Evolutionary conservation across 2,888 invertebrate genomes (phyloP), one percentile per base, ranked within the genome.

Genomic region (Notocelia uddmanniana): DNA sequence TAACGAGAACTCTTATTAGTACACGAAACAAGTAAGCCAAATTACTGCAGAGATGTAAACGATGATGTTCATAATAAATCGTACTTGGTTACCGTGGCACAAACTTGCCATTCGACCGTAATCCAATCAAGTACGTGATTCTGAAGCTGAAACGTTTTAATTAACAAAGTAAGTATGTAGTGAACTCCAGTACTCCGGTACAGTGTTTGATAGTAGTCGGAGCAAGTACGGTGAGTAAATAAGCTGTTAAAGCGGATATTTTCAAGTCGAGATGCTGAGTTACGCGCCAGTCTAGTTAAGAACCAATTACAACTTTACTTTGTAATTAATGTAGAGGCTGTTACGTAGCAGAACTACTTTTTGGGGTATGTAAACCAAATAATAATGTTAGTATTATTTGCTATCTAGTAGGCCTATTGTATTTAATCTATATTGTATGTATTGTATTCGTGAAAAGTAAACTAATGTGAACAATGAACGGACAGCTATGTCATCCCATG

Each of bases 251-350:
- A 45, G 55, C n/a, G 37, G 66, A 67, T 72, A 72, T 67, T 72
- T 67, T 55, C 67, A 71, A 67, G 60, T 72, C 48, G 26, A 45
- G 67, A 67, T 48, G 54, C 67, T n/a, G 55, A 67, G 59, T 21
- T 34, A 26, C 19, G 2, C 62, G 69, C 48, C 48, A 31, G 58
- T 19, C 59, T 67, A 60, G 71, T 67, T 72, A 34, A 23, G 54
- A 67, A 67, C 54, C 71, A 72, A 72, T 67, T 60, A 67, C 18
- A 54, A 72, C 37, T 59, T 68, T 23, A 57, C 50, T 50, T 68
- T 58, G 55, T 58, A 62, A n/a, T n/a, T 62, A 60, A 62, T 34
- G 21, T 31, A 19, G 6, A 52, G 18, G 37, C 34, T 57, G 31
- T 31, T 37, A 37, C 34, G 9, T 31, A n/a, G n/a, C 15, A 59